Base-by-base conservation (phyloP, 2,113 vertebrate genomes). In the Chionomys nivalis region DNA sequence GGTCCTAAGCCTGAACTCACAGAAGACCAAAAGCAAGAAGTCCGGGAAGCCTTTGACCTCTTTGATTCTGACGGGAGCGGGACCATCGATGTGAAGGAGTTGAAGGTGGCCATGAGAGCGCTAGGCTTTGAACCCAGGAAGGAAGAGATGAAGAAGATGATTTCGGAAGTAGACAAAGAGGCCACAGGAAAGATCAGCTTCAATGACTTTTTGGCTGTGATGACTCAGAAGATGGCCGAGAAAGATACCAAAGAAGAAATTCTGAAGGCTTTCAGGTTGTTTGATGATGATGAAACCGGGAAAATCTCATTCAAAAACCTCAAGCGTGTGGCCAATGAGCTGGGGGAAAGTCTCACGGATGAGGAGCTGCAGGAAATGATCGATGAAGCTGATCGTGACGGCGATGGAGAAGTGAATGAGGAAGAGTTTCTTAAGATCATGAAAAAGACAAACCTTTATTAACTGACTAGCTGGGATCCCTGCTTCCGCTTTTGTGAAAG, bases 191-290 rank as follows among this genome's bases (percentile, higher is more conserved):
- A 99, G 97, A 99, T 99, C 95, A 99, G 98, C 92, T 99, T 99
- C 83, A 94, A 49, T 19, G 99, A 99, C 95, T 99, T 99, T 96
- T 96, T 99, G 94, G 93, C 96, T 9, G 98, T 99, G 94, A 99
- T 99, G 99, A 99, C 99, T 0, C 99, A 99, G 96, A 99, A 99
- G 98, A 99, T 99, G 99, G 99, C 99, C n/a, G 99, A 99, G 94
- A 99, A 99, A 66, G 99, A 99, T 97, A 99, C 99, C 61, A 99
- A 99, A 92, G 99, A 99, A 95, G 99, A 99, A 94, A 99, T 99
- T 76, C 98, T 99, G 73, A 99, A 99, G 98, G 99, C 99, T 0
- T 99, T 99, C 98, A 98, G 98, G 55, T 98, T 99, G 94, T 99
- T 99, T 63, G 99, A 99, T 16, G 99, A 99, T 0, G 99, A 99